These are phyloP conservation scores for Sceloporus undulatus DNA, from an alignment of 2,113 vertebrate genomes.

Conservation along the genomic window DNA sequence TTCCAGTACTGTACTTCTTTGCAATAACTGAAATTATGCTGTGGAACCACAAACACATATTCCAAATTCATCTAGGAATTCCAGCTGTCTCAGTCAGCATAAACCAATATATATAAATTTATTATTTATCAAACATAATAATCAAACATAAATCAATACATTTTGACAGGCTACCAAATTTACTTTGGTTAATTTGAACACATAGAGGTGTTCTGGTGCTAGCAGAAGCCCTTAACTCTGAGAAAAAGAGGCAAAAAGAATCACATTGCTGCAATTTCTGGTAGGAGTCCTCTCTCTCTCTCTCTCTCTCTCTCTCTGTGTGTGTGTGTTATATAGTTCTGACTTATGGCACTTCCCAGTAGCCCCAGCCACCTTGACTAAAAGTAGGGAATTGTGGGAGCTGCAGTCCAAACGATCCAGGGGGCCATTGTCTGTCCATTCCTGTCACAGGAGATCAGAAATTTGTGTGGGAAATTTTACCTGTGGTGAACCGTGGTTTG, in stretches of 20 bases:
- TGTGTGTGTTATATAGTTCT: neutral
- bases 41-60: neutral
- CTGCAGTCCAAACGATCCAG: neutral
- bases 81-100: no score
- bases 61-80: no score
- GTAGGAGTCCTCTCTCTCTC: no score
- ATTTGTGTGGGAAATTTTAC: slow-evolving; percentile 62
- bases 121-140: no score
- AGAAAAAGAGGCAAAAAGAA: no score
- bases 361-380: neutral
- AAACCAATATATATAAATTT: no score
- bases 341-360: neutral
- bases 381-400: neutral
- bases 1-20: neutral
- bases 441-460: neutral
- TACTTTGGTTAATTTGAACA: neutral
- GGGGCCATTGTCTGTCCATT: neutral
- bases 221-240: neutral
- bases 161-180: neutral
- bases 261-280: no score
- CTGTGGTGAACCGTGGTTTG: slow-evolving; percentile 88
- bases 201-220: neutral
- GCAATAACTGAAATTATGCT: neutral
- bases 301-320: no score
- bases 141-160: no score